Evolutionary conservation across 2,113 vertebrate species (phyloP).

Genomic region (Trematomus loennbergii): DNA sequence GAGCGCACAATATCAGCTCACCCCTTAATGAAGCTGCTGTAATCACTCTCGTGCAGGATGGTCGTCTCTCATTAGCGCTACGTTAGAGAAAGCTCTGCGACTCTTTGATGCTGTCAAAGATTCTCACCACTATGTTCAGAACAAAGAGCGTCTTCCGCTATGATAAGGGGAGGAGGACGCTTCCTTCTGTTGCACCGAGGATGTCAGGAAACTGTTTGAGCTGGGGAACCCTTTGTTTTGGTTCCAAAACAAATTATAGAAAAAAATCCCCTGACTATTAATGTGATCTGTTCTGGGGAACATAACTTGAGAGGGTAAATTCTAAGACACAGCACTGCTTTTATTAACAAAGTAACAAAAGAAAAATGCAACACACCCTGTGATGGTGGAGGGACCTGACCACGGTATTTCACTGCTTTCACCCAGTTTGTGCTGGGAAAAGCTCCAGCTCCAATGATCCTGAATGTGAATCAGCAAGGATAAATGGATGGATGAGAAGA

Average conservation of each 20-base stretch:
- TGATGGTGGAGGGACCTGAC: not conserved
- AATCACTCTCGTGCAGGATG: conserved; percentile 72
- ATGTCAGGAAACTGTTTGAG: conserved; percentile 77
- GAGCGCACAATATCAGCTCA: conserved; percentile 29
- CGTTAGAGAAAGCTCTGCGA: conserved; percentile 49
- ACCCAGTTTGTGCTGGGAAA: conserved; percentile 12
- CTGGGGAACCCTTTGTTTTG: conserved; percentile 75
- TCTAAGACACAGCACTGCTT: conserved; percentile 35
- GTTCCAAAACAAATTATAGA: conserved; percentile 60
- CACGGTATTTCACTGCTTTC: conserved; percentile 9
- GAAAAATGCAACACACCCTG: conserved; percentile 9
- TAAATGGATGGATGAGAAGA: conserved; percentile 23
- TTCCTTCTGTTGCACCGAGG: conserved; percentile 64
- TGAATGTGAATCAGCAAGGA: conserved; percentile 1
- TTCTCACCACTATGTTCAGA: conserved; percentile 76
- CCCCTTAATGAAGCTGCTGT: conserved; percentile 71
- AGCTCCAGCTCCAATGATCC: not conserved
- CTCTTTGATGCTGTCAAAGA: conserved; percentile 83
- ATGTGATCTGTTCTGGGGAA: conserved; percentile 50
- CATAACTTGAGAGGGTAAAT: conserved; percentile 38
- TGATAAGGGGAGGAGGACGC: conserved; percentile 72
- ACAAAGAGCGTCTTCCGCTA: conserved; percentile 78
- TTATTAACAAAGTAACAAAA: not conserved
- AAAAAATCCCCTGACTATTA: conserved; percentile 24
- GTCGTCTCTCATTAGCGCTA: conserved; percentile 77